Evolutionary conservation across 2,888 invertebrate species (phyloP).

Genomic region (Drosophila ustulata): DNA sequence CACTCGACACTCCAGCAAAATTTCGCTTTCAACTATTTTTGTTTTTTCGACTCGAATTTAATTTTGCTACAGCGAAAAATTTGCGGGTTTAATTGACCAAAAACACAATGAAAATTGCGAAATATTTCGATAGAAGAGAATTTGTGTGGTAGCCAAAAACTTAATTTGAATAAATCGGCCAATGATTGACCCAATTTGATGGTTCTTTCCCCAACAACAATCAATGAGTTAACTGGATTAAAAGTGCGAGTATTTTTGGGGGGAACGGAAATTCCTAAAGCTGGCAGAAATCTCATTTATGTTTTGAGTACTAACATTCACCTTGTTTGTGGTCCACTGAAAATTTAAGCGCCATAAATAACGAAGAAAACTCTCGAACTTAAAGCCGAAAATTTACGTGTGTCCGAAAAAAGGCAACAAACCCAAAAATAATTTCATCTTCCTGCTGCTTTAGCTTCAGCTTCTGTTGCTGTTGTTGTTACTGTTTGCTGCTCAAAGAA

Average conservation of each 20-base stretch:
- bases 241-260: not conserved
- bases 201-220: not conserved
- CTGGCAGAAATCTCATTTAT: slow-evolving; percentile 15
- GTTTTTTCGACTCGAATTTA: slow-evolving; percentile 17
- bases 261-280: slow-evolving; percentile 1
- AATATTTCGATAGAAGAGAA: slow-evolving; percentile 10
- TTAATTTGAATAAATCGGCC: slow-evolving; percentile 15
- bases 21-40: slow-evolving; percentile 23
- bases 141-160: slow-evolving; percentile 4
- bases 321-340: slow-evolving; percentile 18
- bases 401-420: slow-evolving; percentile 51
- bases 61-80: slow-evolving; percentile 37
- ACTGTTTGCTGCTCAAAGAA: slow-evolving; percentile 24
- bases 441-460: slow-evolving; percentile 50
- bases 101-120: slow-evolving; percentile 15
- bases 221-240: slow-evolving; percentile 2
- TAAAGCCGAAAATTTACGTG: slow-evolving; percentile 35
- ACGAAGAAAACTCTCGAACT: slow-evolving; percentile 31
- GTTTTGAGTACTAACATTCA: slow-evolving; percentile 26
- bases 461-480: not conserved
- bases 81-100: slow-evolving; percentile 42
- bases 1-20: slow-evolving; percentile 18
- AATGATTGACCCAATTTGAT: slow-evolving; percentile 38
- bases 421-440: slow-evolving; percentile 55
- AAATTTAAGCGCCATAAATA: slow-evolving; percentile 38